Conservation (phyloP, 2,888 invertebrate genomes). For the Epistrophe grossulariae region DNA sequence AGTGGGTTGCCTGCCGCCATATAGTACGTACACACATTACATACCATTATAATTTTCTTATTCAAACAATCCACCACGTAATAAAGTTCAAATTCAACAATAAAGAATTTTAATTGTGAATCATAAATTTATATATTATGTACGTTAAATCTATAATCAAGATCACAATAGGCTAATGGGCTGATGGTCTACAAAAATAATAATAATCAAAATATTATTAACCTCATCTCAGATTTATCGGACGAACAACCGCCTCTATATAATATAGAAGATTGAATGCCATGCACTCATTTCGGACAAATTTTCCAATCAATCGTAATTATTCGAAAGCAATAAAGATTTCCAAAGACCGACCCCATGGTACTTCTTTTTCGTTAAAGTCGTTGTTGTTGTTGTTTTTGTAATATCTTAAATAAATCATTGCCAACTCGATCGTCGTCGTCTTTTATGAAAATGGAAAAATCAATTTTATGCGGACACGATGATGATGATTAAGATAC, state of each 20-base stretch:
- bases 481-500: conserved; percentile 61
- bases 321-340: conserved; percentile 42
- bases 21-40: no score
- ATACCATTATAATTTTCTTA: not conserved
- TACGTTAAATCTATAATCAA: not conserved
- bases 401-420: conserved; percentile 13
- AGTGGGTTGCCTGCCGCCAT: conserved; percentile 17
- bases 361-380: not conserved
- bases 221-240: not conserved
- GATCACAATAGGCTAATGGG: conserved; percentile 11
- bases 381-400: not conserved
- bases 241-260: not conserved
- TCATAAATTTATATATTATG: conserved; percentile 46
- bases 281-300: conserved; percentile 48
- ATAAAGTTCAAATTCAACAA: conserved; percentile 37
- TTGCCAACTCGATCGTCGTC: conserved; percentile 25
- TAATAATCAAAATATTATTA: not conserved
- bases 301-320: conserved; percentile 39
- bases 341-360: conserved; percentile 13
- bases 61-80: conserved; percentile 17
- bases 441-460: conserved; percentile 43
- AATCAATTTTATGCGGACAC: conserved; percentile 47
- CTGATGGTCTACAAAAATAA: not conserved
- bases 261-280: conserved; percentile 19
- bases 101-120: conserved; percentile 64